Evolutionary conservation across 2,797 vertebrate genomes (phyloP).

Genomic region (Oryzias sinensis): DNA sequence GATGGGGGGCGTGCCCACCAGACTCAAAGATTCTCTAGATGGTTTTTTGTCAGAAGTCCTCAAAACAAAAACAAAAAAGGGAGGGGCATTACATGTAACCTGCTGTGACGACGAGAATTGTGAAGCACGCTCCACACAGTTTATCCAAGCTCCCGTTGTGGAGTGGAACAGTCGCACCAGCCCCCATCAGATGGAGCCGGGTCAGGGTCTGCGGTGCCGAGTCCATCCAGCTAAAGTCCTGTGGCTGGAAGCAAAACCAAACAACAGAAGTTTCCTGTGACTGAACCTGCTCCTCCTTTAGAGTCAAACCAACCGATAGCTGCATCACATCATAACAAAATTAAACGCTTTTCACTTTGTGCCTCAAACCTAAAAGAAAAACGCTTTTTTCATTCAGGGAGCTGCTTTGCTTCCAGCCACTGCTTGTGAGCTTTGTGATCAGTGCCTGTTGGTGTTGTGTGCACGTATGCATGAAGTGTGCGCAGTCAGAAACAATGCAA

Average conservation of each 20-base stretch:
- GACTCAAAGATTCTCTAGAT: too few relatives aligned
- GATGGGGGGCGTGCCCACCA: too few relatives aligned
- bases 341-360: background rate
- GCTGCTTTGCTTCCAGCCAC: constrained; percentile 59
- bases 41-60: too few relatives aligned
- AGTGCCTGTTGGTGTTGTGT: constrained; percentile 79
- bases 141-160: too few relatives aligned
- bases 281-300: constrained; percentile 2
- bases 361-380: constrained; percentile 33
- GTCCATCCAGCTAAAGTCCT: constrained; percentile 55
- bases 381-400: background rate
- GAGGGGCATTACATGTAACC: too few relatives aligned
- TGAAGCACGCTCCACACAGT: too few relatives aligned
- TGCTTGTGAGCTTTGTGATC: constrained; percentile 71
- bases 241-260: constrained; percentile 49
- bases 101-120: too few relatives aligned
- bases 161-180: background rate
- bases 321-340: constrained; percentile 8
- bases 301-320: constrained; percentile 13
- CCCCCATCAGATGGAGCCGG: background rate
- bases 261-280: constrained; percentile 25
- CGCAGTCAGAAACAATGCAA: constrained; percentile 65
- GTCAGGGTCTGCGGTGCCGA: constrained; percentile 26
- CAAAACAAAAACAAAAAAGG: too few relatives aligned
- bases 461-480: constrained; percentile 77